phyloP scores from a whole-genome alignment of 92 coral and sea anemone species.

The Isaurus tuberculatus region DNA sequence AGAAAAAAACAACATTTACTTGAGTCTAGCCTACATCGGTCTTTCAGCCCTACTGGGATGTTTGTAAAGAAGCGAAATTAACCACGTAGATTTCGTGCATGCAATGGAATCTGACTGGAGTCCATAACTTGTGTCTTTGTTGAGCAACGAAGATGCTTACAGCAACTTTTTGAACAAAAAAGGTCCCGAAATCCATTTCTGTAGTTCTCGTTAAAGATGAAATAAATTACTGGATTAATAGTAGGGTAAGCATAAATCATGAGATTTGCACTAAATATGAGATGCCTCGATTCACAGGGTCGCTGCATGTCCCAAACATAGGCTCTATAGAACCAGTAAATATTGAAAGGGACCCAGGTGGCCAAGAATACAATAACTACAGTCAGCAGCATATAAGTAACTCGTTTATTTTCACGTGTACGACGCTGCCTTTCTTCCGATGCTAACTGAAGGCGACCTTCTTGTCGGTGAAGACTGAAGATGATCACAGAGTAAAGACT shows the following conservation, averaged over 20 bases:
- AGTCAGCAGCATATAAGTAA: conserved; percentile 15
- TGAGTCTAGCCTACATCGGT: not conserved
- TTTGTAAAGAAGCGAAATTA: not conserved
- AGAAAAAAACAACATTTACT: no score
- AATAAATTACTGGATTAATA: not conserved
- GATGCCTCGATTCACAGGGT: not conserved
- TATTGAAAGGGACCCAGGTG: conserved; percentile 9
- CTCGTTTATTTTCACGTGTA: conserved; percentile 15
- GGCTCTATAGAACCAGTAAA: conserved; percentile 22
- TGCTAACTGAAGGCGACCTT: conserved; percentile 15
- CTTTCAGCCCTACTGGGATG: not conserved
- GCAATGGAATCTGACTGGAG: not conserved
- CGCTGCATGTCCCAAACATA: not conserved
- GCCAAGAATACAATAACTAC: not conserved
- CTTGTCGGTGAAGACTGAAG: not conserved
- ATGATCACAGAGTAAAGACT: conserved; percentile 28
- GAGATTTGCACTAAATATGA: conserved; percentile 1
- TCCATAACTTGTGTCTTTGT: not conserved
- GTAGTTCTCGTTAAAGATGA: conserved; percentile 1
- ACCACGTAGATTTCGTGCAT: not conserved
- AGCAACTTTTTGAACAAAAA: not conserved
- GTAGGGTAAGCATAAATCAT: conserved; percentile 1
- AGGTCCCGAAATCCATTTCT: conserved; percentile 13
- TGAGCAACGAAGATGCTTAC: not conserved
- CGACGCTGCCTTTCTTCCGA: conserved; percentile 18